Conservation (phyloP, 1,140 invertebrate genomes). For the Scaptomyza hsui region DNA sequence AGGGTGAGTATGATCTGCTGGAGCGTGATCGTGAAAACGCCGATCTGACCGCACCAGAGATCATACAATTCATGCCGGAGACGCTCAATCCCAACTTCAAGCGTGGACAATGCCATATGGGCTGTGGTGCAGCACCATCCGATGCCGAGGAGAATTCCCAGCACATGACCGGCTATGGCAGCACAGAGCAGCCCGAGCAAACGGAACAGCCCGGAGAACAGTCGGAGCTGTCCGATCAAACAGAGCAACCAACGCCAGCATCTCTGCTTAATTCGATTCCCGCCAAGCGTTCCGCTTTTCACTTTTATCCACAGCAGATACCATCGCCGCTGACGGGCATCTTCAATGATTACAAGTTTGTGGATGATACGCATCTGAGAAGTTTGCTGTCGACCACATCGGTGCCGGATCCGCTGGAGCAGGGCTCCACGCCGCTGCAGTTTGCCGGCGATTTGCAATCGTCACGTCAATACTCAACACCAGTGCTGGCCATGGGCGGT, state of each 20-base stretch:
- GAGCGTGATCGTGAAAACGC: slow-evolving; percentile 66
- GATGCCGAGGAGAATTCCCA: not conserved
- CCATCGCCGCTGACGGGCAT: slow-evolving; percentile 43
- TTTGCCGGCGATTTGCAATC: slow-evolving; percentile 68
- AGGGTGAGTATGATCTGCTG: slow-evolving; percentile 76
- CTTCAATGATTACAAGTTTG: slow-evolving; percentile 55
- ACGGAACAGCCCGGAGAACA: not conserved
- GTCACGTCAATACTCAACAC: slow-evolving; percentile 6
- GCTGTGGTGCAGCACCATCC: slow-evolving; percentile 43
- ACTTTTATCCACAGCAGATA: slow-evolving; percentile 61
- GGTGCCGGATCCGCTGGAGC: slow-evolving; percentile 65
- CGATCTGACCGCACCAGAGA: slow-evolving; percentile 74
- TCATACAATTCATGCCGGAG: slow-evolving; percentile 81
- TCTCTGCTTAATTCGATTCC: slow-evolving; percentile 51
- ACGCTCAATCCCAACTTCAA: slow-evolving; percentile 70
- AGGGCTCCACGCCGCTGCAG: slow-evolving; percentile 57
- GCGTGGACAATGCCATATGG: slow-evolving; percentile 65
- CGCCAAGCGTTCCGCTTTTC: slow-evolving; percentile 48
- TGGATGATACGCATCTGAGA: slow-evolving; percentile 58
- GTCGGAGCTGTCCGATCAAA: not conserved
- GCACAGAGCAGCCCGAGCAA: slow-evolving; percentile 17
- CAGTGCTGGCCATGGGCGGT: slow-evolving; percentile 18
- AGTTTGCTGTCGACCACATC: slow-evolving; percentile 64
- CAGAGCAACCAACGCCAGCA: not conserved
- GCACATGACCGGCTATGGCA: not conserved